phyloP scores from a whole-genome alignment of 1,140 invertebrate species.

The Eulimnadia texana region DNA sequence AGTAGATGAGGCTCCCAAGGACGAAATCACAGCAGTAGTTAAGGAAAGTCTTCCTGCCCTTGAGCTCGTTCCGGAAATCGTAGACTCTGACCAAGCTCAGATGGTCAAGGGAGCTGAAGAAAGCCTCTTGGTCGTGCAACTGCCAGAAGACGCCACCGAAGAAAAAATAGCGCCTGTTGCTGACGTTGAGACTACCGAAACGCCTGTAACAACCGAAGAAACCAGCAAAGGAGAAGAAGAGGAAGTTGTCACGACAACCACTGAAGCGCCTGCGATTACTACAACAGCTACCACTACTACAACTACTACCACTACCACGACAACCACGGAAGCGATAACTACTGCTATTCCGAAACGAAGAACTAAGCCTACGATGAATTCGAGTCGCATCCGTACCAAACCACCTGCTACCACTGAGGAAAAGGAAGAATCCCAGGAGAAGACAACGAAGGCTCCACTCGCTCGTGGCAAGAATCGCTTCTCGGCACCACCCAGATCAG shows the following conservation, averaged over 20 bases:
- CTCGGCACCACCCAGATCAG: not conserved
- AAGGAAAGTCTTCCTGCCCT: too few species aligned
- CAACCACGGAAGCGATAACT: slow-evolving; percentile 2
- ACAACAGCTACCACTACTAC: not conserved
- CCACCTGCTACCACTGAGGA: not conserved
- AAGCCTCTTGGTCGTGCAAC: not conserved
- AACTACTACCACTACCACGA: slow-evolving; percentile 5
- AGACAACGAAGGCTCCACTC: not conserved
- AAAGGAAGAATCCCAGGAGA: not conserved
- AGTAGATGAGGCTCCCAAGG: not conserved
- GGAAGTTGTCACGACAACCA: too few species aligned
- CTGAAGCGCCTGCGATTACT: not conserved
- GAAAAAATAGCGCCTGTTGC: not conserved
- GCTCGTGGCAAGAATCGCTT: not conserved
- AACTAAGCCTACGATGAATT: not conserved
- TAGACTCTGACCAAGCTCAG: not conserved
- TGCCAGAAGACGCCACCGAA: not conserved
- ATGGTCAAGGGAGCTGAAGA: not conserved
- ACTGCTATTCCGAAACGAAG: not conserved
- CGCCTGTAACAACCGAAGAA: not conserved
- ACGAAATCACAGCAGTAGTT: too few species aligned
- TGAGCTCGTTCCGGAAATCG: not conserved
- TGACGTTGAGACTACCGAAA: not conserved
- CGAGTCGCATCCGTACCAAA: not conserved
- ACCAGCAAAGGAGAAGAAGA: too few species aligned